These are phyloP conservation scores for Anticlea derivata DNA, from an alignment of 2,888 invertebrate genomes.

Conservation along the genomic window DNA sequence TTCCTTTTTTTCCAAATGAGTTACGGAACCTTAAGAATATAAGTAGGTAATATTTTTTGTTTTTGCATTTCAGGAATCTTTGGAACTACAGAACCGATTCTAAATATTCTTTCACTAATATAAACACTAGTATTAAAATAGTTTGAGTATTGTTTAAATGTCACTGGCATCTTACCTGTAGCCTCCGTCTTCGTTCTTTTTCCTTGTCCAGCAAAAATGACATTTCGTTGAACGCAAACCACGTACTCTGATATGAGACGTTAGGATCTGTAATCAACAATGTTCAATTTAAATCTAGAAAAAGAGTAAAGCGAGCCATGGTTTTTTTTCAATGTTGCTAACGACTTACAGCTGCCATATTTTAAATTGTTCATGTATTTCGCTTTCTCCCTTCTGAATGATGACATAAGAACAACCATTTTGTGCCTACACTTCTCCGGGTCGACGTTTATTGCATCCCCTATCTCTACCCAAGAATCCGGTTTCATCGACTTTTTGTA, in stretches of 20 bases:
- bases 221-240: slow-evolving; percentile 57
- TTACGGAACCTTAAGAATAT: too few species aligned
- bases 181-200: slow-evolving; percentile 41
- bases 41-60: too few species aligned
- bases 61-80: too few species aligned
- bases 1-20: too few species aligned
- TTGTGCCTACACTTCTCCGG: slow-evolving; percentile 51
- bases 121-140: too few species aligned
- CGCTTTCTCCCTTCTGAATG: slow-evolving; percentile 56
- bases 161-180: slow-evolving; percentile 37
- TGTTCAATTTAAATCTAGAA: too few species aligned
- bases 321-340: background rate
- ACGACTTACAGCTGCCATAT: slow-evolving; percentile 14
- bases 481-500: slow-evolving; percentile 47
- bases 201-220: slow-evolving; percentile 52
- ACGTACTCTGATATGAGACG: slow-evolving; percentile 40
- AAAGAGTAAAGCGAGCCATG: too few species aligned
- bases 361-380: slow-evolving; percentile 41
- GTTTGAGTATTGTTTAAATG: too few species aligned
- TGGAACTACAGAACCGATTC: too few species aligned
- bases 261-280: slow-evolving; percentile 39
- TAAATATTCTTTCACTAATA: too few species aligned
- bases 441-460: slow-evolving; percentile 35
- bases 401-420: slow-evolving; percentile 52
- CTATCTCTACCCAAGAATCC: slow-evolving; percentile 48